These are phyloP conservation scores for Apolygus lucorum DNA, from an alignment of 1,140 invertebrate species.

Conservation along the genomic window DNA sequence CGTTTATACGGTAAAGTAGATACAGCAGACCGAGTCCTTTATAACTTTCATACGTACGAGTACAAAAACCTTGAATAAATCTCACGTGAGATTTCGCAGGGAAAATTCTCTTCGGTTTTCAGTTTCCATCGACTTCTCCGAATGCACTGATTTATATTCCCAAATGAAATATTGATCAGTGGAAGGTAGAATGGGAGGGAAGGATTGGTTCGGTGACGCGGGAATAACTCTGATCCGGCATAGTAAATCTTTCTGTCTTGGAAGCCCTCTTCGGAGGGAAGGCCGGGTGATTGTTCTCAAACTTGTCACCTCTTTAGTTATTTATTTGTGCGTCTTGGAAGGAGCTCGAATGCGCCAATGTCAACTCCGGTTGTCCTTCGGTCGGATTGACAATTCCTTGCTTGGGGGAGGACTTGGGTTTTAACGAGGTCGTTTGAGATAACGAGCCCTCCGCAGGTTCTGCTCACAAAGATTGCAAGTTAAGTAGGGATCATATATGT, in stretches of 20 bases:
- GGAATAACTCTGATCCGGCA: neutral
- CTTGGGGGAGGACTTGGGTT: neutral
- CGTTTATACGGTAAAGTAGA: too few relatives aligned
- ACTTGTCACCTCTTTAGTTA: slow-evolving; percentile 13
- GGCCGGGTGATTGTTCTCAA: slow-evolving; percentile 14
- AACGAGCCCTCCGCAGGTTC: neutral
- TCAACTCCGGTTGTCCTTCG: slow-evolving; percentile 9
- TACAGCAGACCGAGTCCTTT: too few relatives aligned
- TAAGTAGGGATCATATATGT: too few relatives aligned
- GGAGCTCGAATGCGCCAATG: neutral
- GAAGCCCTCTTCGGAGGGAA: neutral
- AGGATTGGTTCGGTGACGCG: neutral
- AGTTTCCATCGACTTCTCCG: too few relatives aligned
- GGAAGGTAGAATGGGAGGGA: neutral
- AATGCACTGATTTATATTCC: neutral
- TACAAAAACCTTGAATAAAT: too few relatives aligned
- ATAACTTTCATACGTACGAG: too few relatives aligned
- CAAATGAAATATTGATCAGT: neutral
- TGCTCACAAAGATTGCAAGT: neutral
- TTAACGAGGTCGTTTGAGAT: slow-evolving; percentile 11
- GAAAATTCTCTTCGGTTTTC: neutral
- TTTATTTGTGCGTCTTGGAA: neutral
- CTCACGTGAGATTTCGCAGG: neutral
- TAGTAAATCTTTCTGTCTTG: slow-evolving; percentile 5
- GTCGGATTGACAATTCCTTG: slow-evolving; percentile 11